Evolutionary conservation across 2,888 invertebrate genomes (phyloP).

Genomic region (Spilosoma lubricipeda): DNA sequence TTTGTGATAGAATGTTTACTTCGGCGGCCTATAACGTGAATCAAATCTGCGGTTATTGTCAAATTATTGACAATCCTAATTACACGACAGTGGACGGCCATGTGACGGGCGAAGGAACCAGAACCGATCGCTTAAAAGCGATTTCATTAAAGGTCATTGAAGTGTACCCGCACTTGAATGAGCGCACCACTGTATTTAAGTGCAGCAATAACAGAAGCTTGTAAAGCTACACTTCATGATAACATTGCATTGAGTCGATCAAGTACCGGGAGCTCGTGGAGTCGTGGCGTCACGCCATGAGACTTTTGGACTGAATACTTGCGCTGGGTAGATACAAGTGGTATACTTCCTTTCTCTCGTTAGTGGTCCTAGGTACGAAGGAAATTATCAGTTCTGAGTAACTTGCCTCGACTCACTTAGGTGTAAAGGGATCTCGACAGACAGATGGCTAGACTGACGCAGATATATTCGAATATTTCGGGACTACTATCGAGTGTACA

Average conservation of each 20-base stretch:
- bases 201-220: conserved; percentile 17
- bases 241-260: neutral
- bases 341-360: neutral
- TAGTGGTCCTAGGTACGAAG: too few relatives aligned
- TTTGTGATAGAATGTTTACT: neutral
- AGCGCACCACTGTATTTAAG: conserved; percentile 3
- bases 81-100: neutral
- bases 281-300: neutral
- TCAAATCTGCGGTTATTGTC: neutral
- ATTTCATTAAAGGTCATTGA: conserved; percentile 18
- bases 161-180: neutral
- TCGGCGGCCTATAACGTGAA: conserved; percentile 1
- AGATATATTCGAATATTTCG: conserved; percentile 1
- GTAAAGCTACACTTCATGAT: conserved; percentile 12
- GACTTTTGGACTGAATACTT: neutral
- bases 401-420: neutral
- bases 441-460: neutral
- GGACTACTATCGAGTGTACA: neutral
- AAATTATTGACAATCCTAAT: conserved; percentile 8
- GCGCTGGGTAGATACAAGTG: too few relatives aligned
- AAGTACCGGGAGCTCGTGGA: neutral
- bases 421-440: neutral
- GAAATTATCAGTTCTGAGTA: too few relatives aligned
- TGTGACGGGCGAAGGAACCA: neutral
- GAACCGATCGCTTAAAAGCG: conserved; percentile 18